Evolutionary conservation across 2,797 vertebrate genomes (phyloP).

Genomic region (Spondyliosoma cantharus): DNA sequence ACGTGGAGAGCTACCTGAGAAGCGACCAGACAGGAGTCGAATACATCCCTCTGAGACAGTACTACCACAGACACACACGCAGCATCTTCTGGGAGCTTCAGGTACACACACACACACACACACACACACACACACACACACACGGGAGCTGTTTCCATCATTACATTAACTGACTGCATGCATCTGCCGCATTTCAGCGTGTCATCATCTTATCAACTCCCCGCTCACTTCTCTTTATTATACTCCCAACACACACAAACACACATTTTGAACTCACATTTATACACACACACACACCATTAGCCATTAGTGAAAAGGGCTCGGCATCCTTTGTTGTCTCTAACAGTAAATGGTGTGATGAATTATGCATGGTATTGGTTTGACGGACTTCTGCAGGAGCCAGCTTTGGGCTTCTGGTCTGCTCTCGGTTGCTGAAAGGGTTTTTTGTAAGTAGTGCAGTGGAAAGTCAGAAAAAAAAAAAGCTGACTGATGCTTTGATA

Average conservation of each 20-base stretch:
- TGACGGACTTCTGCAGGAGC: constrained; percentile 36
- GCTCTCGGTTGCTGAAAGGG: constrained; percentile 24
- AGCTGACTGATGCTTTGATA: neutral
- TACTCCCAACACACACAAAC: constrained; percentile 38
- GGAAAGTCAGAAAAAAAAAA: constrained; percentile 6
- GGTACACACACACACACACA: constrained; percentile 76
- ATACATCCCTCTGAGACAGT: constrained; percentile 95
- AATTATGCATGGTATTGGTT: constrained; percentile 80
- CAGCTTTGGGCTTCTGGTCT: constrained; percentile 34
- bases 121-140: constrained; percentile 26
- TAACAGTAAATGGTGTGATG: constrained; percentile 75
- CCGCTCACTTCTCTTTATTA: constrained; percentile 49
- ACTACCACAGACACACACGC: constrained; percentile 97
- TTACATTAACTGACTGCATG: constrained; percentile 31
- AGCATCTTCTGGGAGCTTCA: constrained; percentile 99
- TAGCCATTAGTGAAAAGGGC: constrained; percentile 80
- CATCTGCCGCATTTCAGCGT: constrained; percentile 28
- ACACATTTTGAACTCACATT: constrained; percentile 14
- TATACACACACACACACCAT: constrained; percentile 56
- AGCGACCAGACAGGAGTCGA: constrained; percentile 84
- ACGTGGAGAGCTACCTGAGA: constrained; percentile 91
- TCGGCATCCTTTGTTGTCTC: constrained; percentile 67
- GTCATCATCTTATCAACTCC: constrained; percentile 52
- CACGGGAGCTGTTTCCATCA: constrained; percentile 4
- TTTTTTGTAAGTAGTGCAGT: constrained; percentile 18